Evolutionary conservation across 2,797 vertebrate species (phyloP).

Genomic region (Sebastes melanostomus): DNA sequence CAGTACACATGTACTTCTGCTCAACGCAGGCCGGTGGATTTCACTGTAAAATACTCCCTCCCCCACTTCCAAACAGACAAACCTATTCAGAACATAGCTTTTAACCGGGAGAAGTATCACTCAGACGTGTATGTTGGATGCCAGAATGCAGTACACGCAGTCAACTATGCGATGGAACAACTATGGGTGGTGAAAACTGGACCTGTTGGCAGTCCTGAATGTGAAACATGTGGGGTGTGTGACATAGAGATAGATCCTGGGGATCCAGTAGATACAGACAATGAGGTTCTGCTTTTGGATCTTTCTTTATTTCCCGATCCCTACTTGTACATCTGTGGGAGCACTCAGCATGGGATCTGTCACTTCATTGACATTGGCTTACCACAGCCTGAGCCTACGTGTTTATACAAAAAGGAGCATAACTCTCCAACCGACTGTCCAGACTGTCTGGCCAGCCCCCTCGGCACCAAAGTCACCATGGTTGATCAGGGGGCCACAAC

Average conservation of each 20-base stretch:
- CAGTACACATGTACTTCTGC: conserved; percentile 75
- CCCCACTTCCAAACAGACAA: conserved; percentile 75
- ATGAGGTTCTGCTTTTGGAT: conserved; percentile 87
- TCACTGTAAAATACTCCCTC: conserved; percentile 82
- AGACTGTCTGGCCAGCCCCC: conserved; percentile 91
- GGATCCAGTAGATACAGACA: conserved; percentile 82
- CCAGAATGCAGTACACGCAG: conserved; percentile 85
- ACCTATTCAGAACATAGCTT: conserved; percentile 86
- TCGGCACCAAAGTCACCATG: conserved; percentile 87
- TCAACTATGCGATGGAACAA: conserved; percentile 62
- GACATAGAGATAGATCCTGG: conserved; percentile 43
- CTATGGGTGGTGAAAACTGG: conserved; percentile 85
- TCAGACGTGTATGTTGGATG: conserved; percentile 82
- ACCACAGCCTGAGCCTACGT: conserved; percentile 46
- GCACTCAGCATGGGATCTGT: conserved; percentile 86
- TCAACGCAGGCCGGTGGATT: conserved; percentile 77
- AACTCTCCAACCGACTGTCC: conserved; percentile 81
- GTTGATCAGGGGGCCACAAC: conserved; percentile 70
- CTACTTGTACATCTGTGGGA: conserved; percentile 89
- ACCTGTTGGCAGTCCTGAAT: conserved; percentile 83
- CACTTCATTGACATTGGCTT: conserved; percentile 65
- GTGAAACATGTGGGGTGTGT: conserved; percentile 85
- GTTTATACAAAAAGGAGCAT: conserved; percentile 79
- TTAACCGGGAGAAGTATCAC: conserved; percentile 29
- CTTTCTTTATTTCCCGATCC: conserved; percentile 25